phyloP scores from a whole-genome alignment of 1,140 invertebrate species.

The Heliconius melpomene region DNA sequence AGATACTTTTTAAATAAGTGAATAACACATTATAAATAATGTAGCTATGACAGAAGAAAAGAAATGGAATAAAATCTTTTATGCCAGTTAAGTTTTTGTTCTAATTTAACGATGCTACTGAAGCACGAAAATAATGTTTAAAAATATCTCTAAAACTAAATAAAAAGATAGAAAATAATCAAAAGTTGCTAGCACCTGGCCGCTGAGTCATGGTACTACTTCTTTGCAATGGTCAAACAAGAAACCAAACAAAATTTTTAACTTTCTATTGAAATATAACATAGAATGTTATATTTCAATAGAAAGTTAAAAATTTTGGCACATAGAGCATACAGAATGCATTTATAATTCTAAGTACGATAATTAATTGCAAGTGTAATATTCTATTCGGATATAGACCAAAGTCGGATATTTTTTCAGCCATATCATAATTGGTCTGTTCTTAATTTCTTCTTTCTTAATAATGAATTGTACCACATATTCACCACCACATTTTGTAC shows the following conservation, averaged over 20 bases:
- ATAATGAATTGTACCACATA: background rate
- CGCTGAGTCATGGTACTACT: conserved; percentile 60
- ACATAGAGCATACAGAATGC: conserved; percentile 11
- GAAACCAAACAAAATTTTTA: conserved; percentile 50
- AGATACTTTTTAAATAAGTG: conserved; percentile 1
- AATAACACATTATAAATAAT: background rate
- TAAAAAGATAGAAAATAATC: conserved; percentile 66
- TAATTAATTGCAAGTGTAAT: conserved; percentile 16
- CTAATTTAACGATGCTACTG: conserved; percentile 49
- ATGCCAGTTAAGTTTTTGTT: background rate
- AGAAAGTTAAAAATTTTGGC: background rate
- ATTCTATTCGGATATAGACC: conserved; percentile 21
- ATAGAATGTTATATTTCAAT: background rate
- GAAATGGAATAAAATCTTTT: conserved; percentile 13
- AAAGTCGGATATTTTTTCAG: conserved; percentile 11
- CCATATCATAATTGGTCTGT: conserved; percentile 17
- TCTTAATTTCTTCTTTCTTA: background rate
- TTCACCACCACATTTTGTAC: conserved; percentile 15
- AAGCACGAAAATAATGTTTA: conserved; percentile 57
- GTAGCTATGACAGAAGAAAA: background rate
- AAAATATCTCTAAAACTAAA: conserved; percentile 70
- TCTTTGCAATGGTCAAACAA: conserved; percentile 38
- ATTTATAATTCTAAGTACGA: conserved; percentile 25
- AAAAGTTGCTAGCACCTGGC: conserved; percentile 47
- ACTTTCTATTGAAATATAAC: conserved; percentile 38